Percentiles rank a stretch among this genome's conserved stretches.
phyloP scores from a whole-genome alignment of 2,113 vertebrate genomes.

The Varanus komodoensis region DNA sequence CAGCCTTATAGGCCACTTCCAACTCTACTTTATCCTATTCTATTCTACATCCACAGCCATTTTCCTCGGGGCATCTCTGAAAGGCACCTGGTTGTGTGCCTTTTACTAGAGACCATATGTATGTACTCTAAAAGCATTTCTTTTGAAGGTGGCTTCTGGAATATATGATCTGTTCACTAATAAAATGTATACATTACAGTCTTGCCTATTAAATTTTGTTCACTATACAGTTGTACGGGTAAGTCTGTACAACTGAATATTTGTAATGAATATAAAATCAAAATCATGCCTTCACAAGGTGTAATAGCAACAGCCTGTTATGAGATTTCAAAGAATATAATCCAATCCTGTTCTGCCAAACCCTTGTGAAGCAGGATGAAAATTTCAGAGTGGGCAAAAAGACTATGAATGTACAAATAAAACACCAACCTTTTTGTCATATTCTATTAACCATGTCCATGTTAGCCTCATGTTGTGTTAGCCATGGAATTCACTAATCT shows the following conservation, averaged over 20 bases:
- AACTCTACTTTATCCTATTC: no score
- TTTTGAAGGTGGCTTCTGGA: neutral
- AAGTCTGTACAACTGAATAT: neutral
- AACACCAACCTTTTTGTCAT: constrained; percentile 52
- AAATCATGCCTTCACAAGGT: neutral
- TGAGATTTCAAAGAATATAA: constrained; percentile 42
- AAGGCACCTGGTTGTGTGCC: neutral
- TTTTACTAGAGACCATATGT: no score
- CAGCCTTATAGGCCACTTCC: no score
- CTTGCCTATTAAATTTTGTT: neutral
- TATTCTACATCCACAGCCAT: no score
- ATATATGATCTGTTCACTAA: neutral
- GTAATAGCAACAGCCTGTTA: neutral
- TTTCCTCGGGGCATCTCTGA: no score
- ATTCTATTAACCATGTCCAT: constrained; percentile 56
- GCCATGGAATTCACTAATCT: constrained; percentile 69
- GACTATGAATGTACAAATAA: constrained; percentile 52
- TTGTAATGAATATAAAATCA: neutral
- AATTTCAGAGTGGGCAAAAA: constrained; percentile 51
- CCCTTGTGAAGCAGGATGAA: constrained; percentile 35
- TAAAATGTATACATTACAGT: neutral
- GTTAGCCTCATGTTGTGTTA: constrained; percentile 57
- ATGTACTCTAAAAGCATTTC: no score
- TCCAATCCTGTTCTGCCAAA: constrained; percentile 36
- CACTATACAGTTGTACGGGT: neutral